Percentiles rank a stretch among this genome's conserved stretches.
Conservation (phyloP, 1,140 invertebrate species). For the Melipona quadrifasciata region DNA sequence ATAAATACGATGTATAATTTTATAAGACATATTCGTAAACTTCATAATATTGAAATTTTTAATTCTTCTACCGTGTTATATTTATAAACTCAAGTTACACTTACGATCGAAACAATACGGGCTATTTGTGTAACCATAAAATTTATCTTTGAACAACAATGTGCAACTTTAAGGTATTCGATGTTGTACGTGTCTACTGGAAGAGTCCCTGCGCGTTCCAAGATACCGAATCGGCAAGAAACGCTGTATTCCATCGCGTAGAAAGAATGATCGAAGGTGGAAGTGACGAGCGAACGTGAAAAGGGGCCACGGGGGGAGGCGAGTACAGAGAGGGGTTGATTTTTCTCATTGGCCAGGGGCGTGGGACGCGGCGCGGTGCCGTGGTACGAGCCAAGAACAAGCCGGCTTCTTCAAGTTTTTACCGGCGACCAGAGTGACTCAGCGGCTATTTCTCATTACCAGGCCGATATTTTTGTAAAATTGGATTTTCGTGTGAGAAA, state of each 20-base stretch:
- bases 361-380: conserved; percentile 57
- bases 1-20: too few species aligned
- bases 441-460: conserved; percentile 72
- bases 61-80: too few species aligned
- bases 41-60: too few species aligned
- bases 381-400: conserved; percentile 55
- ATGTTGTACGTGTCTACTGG: neutral
- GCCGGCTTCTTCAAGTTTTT: conserved; percentile 68
- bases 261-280: conserved; percentile 38
- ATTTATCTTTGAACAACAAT: too few species aligned
- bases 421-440: conserved; percentile 62
- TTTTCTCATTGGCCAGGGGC: conserved; percentile 67
- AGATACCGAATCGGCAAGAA: conserved; percentile 4
- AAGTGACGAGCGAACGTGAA: neutral
- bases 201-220: neutral
- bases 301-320: conserved; percentile 4
- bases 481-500: conserved; percentile 72
- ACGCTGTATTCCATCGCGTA: neutral
- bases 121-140: too few species aligned
- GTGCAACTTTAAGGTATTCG: too few species aligned
- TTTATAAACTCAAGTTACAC: too few species aligned
- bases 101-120: too few species aligned
- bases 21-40: too few species aligned
- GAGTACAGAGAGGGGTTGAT: conserved; percentile 60
- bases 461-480: conserved; percentile 71